phyloP scores from a whole-genome alignment of 2,888 invertebrate species.

The Megaustenia siamemsis region DNA sequence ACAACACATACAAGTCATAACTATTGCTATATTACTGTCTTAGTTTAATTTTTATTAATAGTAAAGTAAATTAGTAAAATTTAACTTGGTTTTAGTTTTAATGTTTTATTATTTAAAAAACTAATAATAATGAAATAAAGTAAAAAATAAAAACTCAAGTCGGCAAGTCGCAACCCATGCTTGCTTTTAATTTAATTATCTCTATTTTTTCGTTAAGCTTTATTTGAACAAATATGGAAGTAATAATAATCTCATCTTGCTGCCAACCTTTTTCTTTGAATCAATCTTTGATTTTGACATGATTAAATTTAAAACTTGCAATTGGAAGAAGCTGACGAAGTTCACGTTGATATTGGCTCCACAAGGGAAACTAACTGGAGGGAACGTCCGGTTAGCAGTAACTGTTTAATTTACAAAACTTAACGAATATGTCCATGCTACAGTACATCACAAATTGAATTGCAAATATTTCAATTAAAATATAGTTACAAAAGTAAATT shows the following conservation, averaged over 20 bases:
- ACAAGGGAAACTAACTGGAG: constrained; percentile 23
- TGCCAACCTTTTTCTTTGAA: constrained; percentile 33
- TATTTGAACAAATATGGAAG: too few species aligned
- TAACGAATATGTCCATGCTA: too few species aligned
- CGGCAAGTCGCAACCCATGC: background rate
- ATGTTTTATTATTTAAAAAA: background rate
- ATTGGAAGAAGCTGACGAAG: background rate
- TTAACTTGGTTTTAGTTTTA: background rate
- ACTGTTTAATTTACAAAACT: background rate
- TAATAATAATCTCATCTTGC: too few species aligned
- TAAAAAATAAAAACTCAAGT: too few species aligned
- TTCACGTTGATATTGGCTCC: constrained; percentile 51
- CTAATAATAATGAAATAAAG: background rate
- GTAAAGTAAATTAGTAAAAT: background rate
- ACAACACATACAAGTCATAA: too few species aligned
- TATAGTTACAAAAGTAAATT: too few species aligned
- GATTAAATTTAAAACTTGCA: background rate
- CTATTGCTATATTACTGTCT: too few species aligned
- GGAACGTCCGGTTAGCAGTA: constrained; percentile 11
- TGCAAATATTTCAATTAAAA: too few species aligned
- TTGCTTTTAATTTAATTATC: background rate
- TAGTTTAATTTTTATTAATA: background rate
- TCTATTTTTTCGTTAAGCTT: background rate
- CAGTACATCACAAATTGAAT: too few species aligned
- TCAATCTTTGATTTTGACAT: constrained; percentile 31